Conservation (phyloP, 2,797 vertebrate genomes). For the Gobionotothen gibberifrons region DNA sequence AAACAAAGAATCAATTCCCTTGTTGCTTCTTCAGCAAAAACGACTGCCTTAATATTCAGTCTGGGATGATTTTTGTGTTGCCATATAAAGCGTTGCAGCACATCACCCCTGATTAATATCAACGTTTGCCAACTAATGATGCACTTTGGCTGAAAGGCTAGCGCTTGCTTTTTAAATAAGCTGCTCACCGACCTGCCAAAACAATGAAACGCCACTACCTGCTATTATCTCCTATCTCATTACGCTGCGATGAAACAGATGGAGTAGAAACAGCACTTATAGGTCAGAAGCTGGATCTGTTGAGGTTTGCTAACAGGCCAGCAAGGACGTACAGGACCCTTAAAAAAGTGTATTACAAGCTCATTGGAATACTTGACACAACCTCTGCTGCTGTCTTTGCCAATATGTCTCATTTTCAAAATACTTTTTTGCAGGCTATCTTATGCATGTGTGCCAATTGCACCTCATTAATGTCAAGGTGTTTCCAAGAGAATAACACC, state of each 20-base stretch:
- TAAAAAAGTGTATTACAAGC: slow-evolving; percentile 38
- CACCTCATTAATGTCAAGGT: slow-evolving; percentile 34
- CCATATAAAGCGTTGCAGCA: slow-evolving; percentile 16
- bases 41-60: not conserved
- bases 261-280: slow-evolving; percentile 29
- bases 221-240: slow-evolving; percentile 50
- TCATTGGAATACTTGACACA: slow-evolving; percentile 53
- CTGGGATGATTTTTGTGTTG: slow-evolving; percentile 10
- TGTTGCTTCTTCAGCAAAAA: not conserved
- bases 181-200: slow-evolving; percentile 45
- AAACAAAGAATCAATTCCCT: too few species aligned
- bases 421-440: not conserved
- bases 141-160: slow-evolving; percentile 50
- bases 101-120: slow-evolving; percentile 31
- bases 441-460: slow-evolving; percentile 22
- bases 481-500: slow-evolving; percentile 37
- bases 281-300: slow-evolving; percentile 51
- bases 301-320: slow-evolving; percentile 58
- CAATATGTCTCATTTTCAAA: slow-evolving; percentile 46
- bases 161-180: slow-evolving; percentile 46
- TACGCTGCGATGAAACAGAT: slow-evolving; percentile 49
- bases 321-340: slow-evolving; percentile 50
- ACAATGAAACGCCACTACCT: slow-evolving; percentile 51
- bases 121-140: slow-evolving; percentile 40
- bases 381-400: slow-evolving; percentile 34